Conservation (phyloP, 2,797 vertebrate species). For the Falco rusticolus region DNA sequence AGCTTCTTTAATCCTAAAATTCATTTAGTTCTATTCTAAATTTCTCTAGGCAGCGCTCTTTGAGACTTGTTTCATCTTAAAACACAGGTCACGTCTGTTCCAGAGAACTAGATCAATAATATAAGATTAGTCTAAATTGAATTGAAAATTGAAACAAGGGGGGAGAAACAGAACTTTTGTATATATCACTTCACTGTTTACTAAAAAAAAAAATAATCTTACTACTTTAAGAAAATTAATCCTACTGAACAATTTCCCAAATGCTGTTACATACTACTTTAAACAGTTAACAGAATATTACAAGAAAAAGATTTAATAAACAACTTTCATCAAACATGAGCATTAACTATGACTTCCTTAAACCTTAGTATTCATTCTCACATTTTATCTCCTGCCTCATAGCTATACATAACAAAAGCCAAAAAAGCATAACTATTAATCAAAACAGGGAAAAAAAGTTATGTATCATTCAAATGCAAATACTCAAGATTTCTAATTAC, state of each 20-base stretch:
- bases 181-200: background rate
- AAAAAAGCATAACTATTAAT: background rate
- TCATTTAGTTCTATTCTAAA: background rate
- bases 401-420: constrained; percentile 8
- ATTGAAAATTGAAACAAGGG: constrained; percentile 19
- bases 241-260: background rate
- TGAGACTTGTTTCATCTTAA: background rate
- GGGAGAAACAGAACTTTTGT: background rate
- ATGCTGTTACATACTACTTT: background rate
- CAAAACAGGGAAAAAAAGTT: background rate
- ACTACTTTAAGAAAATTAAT: background rate
- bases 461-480: constrained; percentile 16
- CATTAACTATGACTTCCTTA: constrained; percentile 25
- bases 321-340: background rate
- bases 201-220: background rate
- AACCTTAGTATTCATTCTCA: constrained; percentile 28
- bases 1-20: background rate
- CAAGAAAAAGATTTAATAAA: background rate
- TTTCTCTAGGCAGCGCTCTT: constrained; percentile 8
- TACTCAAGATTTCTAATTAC: constrained; percentile 5
- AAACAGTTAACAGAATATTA: background rate
- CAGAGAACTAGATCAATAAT: background rate
- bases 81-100: background rate
- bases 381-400: background rate
- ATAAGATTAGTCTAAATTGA: background rate